Percentiles rank a stretch among this genome's conserved stretches.
phyloP scores from a whole-genome alignment of 2,888 invertebrate genomes.

The Melanargia galathea region DNA sequence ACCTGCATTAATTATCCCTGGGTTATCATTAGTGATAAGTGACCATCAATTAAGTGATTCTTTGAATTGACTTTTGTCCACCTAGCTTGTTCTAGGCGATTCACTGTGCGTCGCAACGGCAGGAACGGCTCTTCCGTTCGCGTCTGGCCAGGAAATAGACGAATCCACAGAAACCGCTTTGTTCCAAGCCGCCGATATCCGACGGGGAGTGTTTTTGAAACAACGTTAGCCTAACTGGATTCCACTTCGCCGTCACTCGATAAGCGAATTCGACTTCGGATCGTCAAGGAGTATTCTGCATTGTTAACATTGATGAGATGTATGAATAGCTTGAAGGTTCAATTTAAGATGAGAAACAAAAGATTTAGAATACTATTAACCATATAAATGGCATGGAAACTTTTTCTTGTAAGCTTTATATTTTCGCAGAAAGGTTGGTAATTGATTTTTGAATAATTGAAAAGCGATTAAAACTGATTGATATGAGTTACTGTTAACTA shows the following conservation, averaged over 20 bases:
- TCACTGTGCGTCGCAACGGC: constrained; percentile 28
- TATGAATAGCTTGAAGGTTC: constrained; percentile 1
- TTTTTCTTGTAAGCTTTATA: too few species aligned
- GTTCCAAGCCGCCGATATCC: constrained; percentile 48
- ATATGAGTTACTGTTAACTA: too few species aligned
- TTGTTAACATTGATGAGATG: constrained; percentile 4
- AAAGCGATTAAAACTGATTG: too few species aligned
- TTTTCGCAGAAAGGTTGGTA: neutral
- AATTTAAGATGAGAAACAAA: neutral
- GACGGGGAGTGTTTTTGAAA: constrained; percentile 25
- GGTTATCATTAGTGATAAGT: too few species aligned
- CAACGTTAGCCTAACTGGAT: constrained; percentile 34
- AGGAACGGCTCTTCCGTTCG: constrained; percentile 33
- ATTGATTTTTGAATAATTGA: too few species aligned
- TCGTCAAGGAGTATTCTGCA: constrained; percentile 10
- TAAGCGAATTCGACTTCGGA: constrained; percentile 18
- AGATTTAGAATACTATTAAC: neutral
- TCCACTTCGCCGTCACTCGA: constrained; percentile 17
- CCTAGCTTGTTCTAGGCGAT: too few species aligned
- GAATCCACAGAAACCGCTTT: constrained; percentile 63
- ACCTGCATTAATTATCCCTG: too few species aligned
- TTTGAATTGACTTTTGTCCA: too few species aligned
- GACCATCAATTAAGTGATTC: too few species aligned
- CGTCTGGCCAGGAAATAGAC: constrained; percentile 75
- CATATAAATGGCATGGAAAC: neutral